A percentile compares a stretch with the other conserved stretches of the same genome.
phyloP scores from a whole-genome alignment of 2,888 invertebrate genomes.

The Camponotus fellah region DNA sequence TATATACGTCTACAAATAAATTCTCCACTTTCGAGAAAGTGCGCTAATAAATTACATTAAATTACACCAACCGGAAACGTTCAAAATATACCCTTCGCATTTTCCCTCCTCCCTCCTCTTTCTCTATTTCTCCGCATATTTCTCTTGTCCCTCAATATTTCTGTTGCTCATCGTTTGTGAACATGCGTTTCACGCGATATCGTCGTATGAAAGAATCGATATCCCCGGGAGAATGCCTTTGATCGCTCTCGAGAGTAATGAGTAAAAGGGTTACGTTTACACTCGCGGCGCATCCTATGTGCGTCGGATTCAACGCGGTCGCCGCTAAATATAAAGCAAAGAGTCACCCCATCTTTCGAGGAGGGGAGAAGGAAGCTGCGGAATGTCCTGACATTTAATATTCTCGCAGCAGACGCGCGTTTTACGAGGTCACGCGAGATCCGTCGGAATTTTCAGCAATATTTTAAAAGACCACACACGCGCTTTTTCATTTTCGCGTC shows the following conservation, averaged over 20 bases:
- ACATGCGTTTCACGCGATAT: slow-evolving; percentile 29
- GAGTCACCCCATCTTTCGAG: slow-evolving; percentile 63
- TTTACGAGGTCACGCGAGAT: slow-evolving; percentile 65
- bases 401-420: slow-evolving; percentile 66
- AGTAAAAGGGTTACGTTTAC: slow-evolving; percentile 58
- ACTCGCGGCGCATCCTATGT: slow-evolving; percentile 55
- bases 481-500: neutral
- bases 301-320: slow-evolving; percentile 64
- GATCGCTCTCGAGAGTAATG: slow-evolving; percentile 57
- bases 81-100: slow-evolving; percentile 28
- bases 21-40: neutral
- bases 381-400: slow-evolving; percentile 76
- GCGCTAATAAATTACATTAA: slow-evolving; percentile 45
- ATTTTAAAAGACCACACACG: slow-evolving; percentile 66
- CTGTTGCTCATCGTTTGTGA: slow-evolving; percentile 27
- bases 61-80: slow-evolving; percentile 47
- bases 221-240: slow-evolving; percentile 62
- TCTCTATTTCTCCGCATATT: slow-evolving; percentile 2
- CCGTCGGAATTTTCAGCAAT: slow-evolving; percentile 67
- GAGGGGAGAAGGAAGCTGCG: slow-evolving; percentile 62
- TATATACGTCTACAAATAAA: slow-evolving; percentile 19
- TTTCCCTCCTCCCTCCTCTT: neutral
- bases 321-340: slow-evolving; percentile 84
- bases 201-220: slow-evolving; percentile 62
- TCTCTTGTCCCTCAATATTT: slow-evolving; percentile 33